Base-by-base conservation (phyloP, 2,797 vertebrate genomes). In the Furcifer pardalis region DNA sequence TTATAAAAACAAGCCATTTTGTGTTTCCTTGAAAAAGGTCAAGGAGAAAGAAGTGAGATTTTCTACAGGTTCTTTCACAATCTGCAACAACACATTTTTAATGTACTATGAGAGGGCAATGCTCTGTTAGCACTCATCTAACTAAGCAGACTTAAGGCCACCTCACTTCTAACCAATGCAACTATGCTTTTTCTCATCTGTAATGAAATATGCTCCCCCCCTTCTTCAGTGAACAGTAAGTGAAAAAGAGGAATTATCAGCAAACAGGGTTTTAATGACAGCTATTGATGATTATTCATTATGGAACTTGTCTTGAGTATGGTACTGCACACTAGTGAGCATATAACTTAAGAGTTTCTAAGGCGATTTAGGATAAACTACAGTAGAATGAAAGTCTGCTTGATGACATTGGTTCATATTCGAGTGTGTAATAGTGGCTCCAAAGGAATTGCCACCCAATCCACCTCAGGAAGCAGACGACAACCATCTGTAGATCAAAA, bases 211-310 rank as follows among this genome's bases (percentile, higher is more conserved):
- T 27, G 42, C 40, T 9, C 17, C 27, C 30, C 30, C 44, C 42
- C 71, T 72, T 44, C 40, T 5, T 1, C 27, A 5, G 23, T 72
- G 40, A 72, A 10, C 2, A 44, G 25, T 17, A 12, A 30, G 25
- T 7, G 17, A 68, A 35, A 68, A 68, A 68, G 19, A 37, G 59
- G 21, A 59, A 60, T 9, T 21, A 37, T 10, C 10, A 25, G 44
- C 27, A 37, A 46, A n/a, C 44, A 44, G 75, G 3, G 86, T 77
- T 59, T 10, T 52, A 77, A 69, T 90, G 79, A 25, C 44, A 80
- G 84, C 83, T 62, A n/a, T n/a, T n/a, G n/a, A n/a, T 86, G 59
- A 59, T 84, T 63, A 63, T 77, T 78, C 71, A 81, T 83, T 79
- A 59, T 59, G 84, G 27, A 76, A 78, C 88, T 77, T 87, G 1